These are phyloP conservation scores for Ommatoiulus sabulosus DNA, from an alignment of 2,888 invertebrate genomes.

Conservation along the genomic window DNA sequence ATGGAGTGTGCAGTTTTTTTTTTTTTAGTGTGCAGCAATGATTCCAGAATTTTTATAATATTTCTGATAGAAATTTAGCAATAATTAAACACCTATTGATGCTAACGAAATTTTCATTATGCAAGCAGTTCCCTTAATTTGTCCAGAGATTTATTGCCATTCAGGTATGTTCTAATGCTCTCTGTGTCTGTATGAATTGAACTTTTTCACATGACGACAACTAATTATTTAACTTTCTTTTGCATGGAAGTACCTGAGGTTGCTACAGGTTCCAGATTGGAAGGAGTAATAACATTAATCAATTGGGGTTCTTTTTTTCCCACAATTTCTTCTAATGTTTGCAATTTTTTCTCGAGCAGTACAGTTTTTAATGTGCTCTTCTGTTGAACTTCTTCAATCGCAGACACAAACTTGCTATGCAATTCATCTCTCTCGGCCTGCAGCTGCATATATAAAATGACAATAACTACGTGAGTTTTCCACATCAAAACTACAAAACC, in stretches of 20 bases:
- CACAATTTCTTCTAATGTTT: slow-evolving; percentile 74
- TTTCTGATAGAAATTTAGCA: no score
- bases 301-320: slow-evolving; percentile 79
- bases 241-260: neutral
- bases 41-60: no score
- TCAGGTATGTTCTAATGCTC: no score
- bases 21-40: no score
- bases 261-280: neutral
- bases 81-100: no score
- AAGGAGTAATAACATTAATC: slow-evolving; percentile 53
- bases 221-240: neutral
- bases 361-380: slow-evolving; percentile 85
- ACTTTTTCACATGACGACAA: no score
- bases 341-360: slow-evolving; percentile 81
- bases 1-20: no score
- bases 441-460: slow-evolving; percentile 66
- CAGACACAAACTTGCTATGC: slow-evolving; percentile 82
- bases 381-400: slow-evolving; percentile 88
- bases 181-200: no score
- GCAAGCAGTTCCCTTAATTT: no score
- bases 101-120: no score
- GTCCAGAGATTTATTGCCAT: no score
- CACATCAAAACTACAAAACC: neutral
- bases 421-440: slow-evolving; percentile 82
- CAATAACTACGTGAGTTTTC: neutral